These are phyloP conservation scores for Volucella inanis DNA, from an alignment of 2,888 invertebrate species.

Conservation along the genomic window DNA sequence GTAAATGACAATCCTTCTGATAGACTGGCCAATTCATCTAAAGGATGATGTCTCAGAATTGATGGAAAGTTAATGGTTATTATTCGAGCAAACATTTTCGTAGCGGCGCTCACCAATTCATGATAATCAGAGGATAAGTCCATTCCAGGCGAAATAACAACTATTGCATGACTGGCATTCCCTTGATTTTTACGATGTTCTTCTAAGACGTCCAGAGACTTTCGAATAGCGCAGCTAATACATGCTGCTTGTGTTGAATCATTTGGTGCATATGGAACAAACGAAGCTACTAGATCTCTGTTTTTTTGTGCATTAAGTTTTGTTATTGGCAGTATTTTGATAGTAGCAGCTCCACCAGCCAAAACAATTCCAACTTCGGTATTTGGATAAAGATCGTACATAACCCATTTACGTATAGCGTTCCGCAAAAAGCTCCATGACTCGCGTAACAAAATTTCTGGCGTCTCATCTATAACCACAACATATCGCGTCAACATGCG, in stretches of 20 bases:
- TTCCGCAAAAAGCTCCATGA: conserved; percentile 85
- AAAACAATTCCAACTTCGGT: conserved; percentile 84
- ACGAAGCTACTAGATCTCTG: conserved; percentile 83
- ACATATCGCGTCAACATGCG: conserved; percentile 85
- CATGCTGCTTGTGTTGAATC: conserved; percentile 84
- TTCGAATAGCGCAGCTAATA: conserved; percentile 78
- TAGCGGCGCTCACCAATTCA: conserved; percentile 79
- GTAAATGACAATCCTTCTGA: conserved; percentile 84
- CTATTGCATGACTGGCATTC: conserved; percentile 84
- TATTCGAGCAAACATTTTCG: conserved; percentile 83
- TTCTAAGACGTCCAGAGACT: conserved; percentile 83
- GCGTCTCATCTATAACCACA: conserved; percentile 85
- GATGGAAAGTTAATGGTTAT: conserved; percentile 85
- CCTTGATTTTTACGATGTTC: conserved; percentile 82
- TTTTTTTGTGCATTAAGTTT: conserved; percentile 80
- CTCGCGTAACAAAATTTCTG: conserved; percentile 85
- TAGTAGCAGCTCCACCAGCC: conserved; percentile 64
- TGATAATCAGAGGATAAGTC: conserved; percentile 81
- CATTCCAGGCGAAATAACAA: conserved; percentile 85
- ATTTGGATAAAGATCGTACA: conserved; percentile 84
- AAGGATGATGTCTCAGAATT: conserved; percentile 82
- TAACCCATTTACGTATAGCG: conserved; percentile 85
- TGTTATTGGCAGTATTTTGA: conserved; percentile 81
- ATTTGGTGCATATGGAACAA: conserved; percentile 84
- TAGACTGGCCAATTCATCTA: conserved; percentile 83